Conservation (phyloP, 2,113 vertebrate genomes). For the Cyprinodon variegatus region DNA sequence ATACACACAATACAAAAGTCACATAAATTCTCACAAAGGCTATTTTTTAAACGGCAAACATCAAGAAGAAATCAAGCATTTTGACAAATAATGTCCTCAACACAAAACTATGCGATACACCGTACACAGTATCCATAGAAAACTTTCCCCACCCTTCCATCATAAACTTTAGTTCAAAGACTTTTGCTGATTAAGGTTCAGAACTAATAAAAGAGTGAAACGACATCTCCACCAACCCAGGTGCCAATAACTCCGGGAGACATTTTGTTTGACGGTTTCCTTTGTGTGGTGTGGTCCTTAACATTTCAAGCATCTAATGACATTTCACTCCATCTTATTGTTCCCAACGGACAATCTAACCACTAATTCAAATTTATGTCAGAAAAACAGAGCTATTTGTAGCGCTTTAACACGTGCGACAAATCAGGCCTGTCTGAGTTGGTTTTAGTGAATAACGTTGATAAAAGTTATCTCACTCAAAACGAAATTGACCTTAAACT, state of each 20-base stretch:
- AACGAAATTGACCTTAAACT: no score
- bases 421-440: conserved; percentile 29
- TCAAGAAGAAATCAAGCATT: not conserved
- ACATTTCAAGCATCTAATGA: not conserved
- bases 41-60: not conserved
- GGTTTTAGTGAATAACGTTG: not conserved
- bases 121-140: no score
- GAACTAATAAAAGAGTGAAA: not conserved
- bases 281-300: not conserved
- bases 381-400: not conserved
- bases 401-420: conserved; percentile 52
- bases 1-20: no score
- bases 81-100: not conserved
- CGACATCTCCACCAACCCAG: not conserved
- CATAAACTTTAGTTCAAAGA: not conserved
- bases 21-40: not conserved
- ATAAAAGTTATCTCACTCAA: not conserved
- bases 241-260: not conserved
- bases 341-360: not conserved
- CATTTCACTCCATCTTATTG: not conserved
- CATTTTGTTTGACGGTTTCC: not conserved
- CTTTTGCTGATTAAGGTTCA: not conserved
- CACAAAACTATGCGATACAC: not conserved
- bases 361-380: not conserved
- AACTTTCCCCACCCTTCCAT: not conserved